These are phyloP conservation scores for Megamerina dolium DNA, from an alignment of 2,888 invertebrate species.

Conservation along the genomic window DNA sequence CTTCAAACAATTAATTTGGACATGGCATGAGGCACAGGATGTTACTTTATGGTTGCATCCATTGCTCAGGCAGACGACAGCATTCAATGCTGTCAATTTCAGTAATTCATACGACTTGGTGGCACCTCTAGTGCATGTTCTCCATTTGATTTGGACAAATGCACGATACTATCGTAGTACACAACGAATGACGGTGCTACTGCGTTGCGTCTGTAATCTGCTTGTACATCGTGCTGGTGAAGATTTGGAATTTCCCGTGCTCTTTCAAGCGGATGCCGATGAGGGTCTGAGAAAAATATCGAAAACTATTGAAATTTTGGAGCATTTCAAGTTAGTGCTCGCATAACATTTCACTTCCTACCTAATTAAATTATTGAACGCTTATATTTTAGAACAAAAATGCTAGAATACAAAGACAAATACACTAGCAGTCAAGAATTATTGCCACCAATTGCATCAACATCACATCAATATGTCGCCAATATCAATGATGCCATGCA, in stretches of 20 bases:
- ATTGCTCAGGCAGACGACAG: conserved; percentile 50
- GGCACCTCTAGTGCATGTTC: conserved; percentile 70
- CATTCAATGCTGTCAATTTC: conserved; percentile 67
- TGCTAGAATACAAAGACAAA: conserved; percentile 37
- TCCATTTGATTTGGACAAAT: conserved; percentile 84
- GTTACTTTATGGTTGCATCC: conserved; percentile 77
- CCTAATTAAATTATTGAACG: too few relatives aligned
- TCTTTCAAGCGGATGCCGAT: conserved; percentile 78
- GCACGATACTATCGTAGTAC: conserved; percentile 69
- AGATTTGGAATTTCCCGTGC: conserved; percentile 68
- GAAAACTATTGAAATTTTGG: conserved; percentile 52
- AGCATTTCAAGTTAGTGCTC: conserved; percentile 56
- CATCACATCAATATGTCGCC: conserved; percentile 48
- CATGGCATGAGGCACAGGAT: conserved; percentile 79
- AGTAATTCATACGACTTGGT: conserved; percentile 57
- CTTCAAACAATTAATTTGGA: conserved; percentile 67
- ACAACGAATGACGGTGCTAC: conserved; percentile 62
- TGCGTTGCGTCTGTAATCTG: conserved; percentile 77
- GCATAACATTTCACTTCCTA: too few relatives aligned
- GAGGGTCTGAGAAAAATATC: conserved; percentile 63
- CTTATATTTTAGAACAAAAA: conserved; percentile 31
- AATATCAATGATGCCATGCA: conserved; percentile 56
- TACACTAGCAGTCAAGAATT: conserved; percentile 31
- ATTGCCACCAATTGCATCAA: conserved; percentile 17
- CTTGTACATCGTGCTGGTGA: conserved; percentile 70